phyloP scores from a whole-genome alignment of 1,140 invertebrate species.

The Drosophila parabipectinata region DNA sequence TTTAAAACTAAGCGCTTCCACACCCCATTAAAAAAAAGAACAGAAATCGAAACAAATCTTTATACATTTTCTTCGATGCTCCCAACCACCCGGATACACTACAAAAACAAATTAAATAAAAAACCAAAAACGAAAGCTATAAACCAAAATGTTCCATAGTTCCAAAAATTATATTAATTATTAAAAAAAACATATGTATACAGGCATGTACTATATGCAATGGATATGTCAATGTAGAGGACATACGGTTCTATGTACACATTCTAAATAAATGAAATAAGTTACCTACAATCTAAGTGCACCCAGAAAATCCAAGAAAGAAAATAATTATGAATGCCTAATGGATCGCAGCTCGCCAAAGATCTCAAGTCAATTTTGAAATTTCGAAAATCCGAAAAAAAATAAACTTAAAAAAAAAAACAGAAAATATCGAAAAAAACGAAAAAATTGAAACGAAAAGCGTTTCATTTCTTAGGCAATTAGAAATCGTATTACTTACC shows the following conservation, averaged over 20 bases:
- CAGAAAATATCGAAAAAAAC: too few relatives aligned
- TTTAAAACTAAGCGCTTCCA: conserved; percentile 71
- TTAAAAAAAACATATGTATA: not conserved
- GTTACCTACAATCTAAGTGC: conserved; percentile 53
- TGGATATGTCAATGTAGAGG: conserved; percentile 1
- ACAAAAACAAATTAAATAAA: not conserved
- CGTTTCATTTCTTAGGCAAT: conserved; percentile 45
- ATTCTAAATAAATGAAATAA: conserved; percentile 46
- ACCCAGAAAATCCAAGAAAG: conserved; percentile 25
- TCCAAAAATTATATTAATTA: conserved; percentile 35
- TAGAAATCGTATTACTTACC: conserved; percentile 48
- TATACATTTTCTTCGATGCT: conserved; percentile 18
- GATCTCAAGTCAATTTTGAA: conserved; percentile 73
- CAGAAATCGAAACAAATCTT: conserved; percentile 10
- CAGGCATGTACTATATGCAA: conserved; percentile 7
- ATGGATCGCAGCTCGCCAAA: conserved; percentile 33
- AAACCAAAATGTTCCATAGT: conserved; percentile 47
- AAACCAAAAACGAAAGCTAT: conserved; percentile 1
- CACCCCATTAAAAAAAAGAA: conserved; percentile 25
- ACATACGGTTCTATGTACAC: conserved; percentile 36
- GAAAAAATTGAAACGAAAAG: conserved; percentile 7
- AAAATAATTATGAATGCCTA: conserved; percentile 17
- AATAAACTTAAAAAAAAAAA: not conserved
- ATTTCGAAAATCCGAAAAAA: conserved; percentile 14
- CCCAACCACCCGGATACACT: not conserved